Conservation (phyloP, 1,140 invertebrate species). For the Microplitis demolitor region DNA sequence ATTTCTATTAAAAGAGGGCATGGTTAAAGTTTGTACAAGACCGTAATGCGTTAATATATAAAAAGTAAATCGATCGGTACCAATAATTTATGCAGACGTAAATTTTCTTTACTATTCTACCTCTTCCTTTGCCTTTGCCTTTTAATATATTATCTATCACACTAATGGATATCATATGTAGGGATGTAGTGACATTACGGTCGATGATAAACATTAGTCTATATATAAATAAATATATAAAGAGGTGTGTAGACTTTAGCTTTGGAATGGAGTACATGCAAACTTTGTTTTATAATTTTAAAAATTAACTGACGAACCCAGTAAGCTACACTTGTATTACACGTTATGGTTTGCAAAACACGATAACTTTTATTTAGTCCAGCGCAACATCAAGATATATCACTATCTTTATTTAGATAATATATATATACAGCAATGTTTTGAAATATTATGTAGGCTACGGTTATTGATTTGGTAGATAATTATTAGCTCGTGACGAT, state of each 20-base stretch:
- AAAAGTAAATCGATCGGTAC: not conserved
- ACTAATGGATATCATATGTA: too few species aligned
- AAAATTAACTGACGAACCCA: too few species aligned
- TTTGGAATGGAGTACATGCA: not conserved
- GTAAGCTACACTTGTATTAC: too few species aligned
- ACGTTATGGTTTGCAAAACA: too few species aligned
- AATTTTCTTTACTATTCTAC: not conserved
- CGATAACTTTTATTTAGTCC: too few species aligned
- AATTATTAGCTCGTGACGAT: too few species aligned
- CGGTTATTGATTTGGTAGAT: not conserved
- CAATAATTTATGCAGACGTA: not conserved
- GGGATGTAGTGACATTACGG: not conserved
- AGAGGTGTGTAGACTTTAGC: not conserved
- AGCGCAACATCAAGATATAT: too few species aligned
- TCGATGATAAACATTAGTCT: not conserved
- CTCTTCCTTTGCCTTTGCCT: too few species aligned
- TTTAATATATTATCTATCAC: too few species aligned
- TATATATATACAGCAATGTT: not conserved
- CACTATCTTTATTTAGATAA: too few species aligned
- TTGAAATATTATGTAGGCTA: not conserved
- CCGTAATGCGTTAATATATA: not conserved
- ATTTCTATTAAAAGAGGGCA: not conserved
- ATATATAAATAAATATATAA: not conserved
- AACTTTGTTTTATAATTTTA: too few species aligned
- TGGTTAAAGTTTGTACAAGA: not conserved